Evolutionary conservation across 1,140 invertebrate species (phyloP), one percentile per base, ranked within the genome.

Genomic region (Carposina sasakii): DNA sequence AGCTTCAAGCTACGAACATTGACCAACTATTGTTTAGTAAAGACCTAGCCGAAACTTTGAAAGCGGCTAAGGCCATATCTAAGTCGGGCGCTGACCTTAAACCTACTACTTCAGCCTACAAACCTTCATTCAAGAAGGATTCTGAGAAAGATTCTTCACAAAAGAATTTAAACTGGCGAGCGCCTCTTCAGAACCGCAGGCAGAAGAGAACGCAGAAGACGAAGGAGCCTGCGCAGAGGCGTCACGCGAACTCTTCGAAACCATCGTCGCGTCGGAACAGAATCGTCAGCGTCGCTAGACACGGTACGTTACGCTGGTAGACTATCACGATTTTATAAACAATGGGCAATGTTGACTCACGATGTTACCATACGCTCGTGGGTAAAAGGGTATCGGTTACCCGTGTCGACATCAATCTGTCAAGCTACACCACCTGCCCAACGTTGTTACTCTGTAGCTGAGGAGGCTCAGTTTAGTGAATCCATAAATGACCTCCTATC

Each of bases 131-230:
- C n/a, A n/a, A n/a, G n/a, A n/a, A n/a, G n/a, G n/a, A n/a, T n/a
- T n/a, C n/a, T n/a, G n/a, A n/a, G n/a, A n/a, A n/a, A n/a, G n/a
- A n/a, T n/a, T n/a, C n/a, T n/a, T 3, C 42, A 26, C 6, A 23
- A 33, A 59, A 49, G 9, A 23, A 43, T 54, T 59, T 55, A 59
- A 65, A 61, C 58, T 52, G 53, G 50, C 50, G 43, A 26, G 52
- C 20, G 48, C 51, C 54, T 41, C 34, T 31, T 24, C 49, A 13
- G 24, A 33, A 13, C 12, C 48, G 41, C 42, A 56, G 47, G 33
- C 44, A 24, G 33, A 39, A 15, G 42, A 41, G 42, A 13, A 28
- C 9, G 3, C 43, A 23, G 20, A 31, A 36, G 46, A 33, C 21
- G 46, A 48, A 23, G 47, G 45, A 30, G 31, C 39, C 48, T 41